Evolutionary conservation across 2,113 vertebrate genomes (phyloP), one percentile per base, ranked within the genome.

Genomic region (Perognathus longimembris): DNA sequence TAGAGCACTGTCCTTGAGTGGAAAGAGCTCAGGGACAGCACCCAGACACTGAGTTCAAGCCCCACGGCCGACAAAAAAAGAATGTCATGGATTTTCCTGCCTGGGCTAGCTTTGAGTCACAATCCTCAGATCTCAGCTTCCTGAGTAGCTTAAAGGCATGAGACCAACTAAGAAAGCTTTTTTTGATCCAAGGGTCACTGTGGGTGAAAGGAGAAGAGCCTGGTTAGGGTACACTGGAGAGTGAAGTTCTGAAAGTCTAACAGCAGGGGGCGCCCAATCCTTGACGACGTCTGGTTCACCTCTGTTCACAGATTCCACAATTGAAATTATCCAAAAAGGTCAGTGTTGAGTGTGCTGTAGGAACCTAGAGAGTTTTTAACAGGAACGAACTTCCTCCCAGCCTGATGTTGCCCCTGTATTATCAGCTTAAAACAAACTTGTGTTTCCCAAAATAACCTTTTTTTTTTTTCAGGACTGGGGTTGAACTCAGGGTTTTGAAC

Each of bases 181-280:
- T 59, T 90, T 61, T 76, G 36, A 40, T 5, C 28, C 73, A 91
- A 85, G 21, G 77, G 38, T 22, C 45, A 42, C 18, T 63, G 30
- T 85, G 36, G 54, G 77, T 96, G 94, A 96, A 57, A 88, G 40
- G 14, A 45, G 36, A 21, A 61, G 40, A 67, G 9, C 21, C 30
- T 34, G 21, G 34, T 61, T 61, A 24, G 0, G 20, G 26, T 7
- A 3, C 18, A 64, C 32, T 34, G 21, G 50, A 88, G 32, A 30
- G 5, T 45, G 69, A 76, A 92, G 36, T 95, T 96, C 64, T 92
- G 0, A 3, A 64, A 17, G 0, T 40, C 1, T 45, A 89, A 63
- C 97, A 95, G 97, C 86, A 97, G 97, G 95, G 95, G 95, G 94
- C 63, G 64, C 80, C 61, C 73, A 11, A 91, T 94, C 92, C 97